A percentile compares a stretch with the other conserved stretches of the same genome.
Conservation (phyloP, 2,888 invertebrate species). For the Melolontha melolontha region DNA sequence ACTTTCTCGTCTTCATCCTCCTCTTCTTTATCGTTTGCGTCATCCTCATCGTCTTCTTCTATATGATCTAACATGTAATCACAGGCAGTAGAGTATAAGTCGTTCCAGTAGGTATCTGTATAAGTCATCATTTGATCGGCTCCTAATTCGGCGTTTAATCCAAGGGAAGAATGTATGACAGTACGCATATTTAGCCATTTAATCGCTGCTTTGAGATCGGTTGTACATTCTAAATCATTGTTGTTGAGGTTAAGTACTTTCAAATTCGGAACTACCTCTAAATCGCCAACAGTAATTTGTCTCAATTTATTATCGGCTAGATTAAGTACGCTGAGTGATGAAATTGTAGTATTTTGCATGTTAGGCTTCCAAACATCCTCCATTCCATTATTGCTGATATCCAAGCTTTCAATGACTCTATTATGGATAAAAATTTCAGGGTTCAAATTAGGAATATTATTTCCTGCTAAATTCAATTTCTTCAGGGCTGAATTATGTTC, state of each 20-base stretch:
- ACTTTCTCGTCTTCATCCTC: slow-evolving; percentile 55
- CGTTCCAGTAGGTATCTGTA: slow-evolving; percentile 32
- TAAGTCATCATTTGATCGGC: slow-evolving; percentile 25
- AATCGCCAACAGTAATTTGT: slow-evolving; percentile 70
- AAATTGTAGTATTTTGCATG: slow-evolving; percentile 52
- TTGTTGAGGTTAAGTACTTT: slow-evolving; percentile 72
- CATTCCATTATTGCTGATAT: slow-evolving; percentile 78
- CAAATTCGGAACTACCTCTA: slow-evolving; percentile 71
- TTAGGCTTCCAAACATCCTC: slow-evolving; percentile 72
- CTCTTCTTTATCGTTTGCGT: too few species aligned
- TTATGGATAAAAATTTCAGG: slow-evolving; percentile 75
- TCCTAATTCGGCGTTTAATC: slow-evolving; percentile 48
- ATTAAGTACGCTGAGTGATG: slow-evolving; percentile 65
- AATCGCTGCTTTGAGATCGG: slow-evolving; percentile 76
- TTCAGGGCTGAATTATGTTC: slow-evolving; percentile 74
- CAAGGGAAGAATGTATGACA: slow-evolving; percentile 67
- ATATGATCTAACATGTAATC: slow-evolving; percentile 52
- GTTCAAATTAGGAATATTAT: slow-evolving; percentile 76
- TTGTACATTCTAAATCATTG: slow-evolving; percentile 77
- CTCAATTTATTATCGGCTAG: slow-evolving; percentile 70
- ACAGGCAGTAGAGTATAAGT: slow-evolving; percentile 27
- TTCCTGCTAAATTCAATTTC: slow-evolving; percentile 78
- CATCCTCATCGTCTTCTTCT: slow-evolving; percentile 48
- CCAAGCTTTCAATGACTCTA: slow-evolving; percentile 73
- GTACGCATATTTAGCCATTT: slow-evolving; percentile 72